Percentiles rank a stretch among this genome's conserved stretches.
These are phyloP conservation scores for Athripsodes cinereus DNA, from an alignment of 2,888 invertebrate species.

Conservation along the genomic window DNA sequence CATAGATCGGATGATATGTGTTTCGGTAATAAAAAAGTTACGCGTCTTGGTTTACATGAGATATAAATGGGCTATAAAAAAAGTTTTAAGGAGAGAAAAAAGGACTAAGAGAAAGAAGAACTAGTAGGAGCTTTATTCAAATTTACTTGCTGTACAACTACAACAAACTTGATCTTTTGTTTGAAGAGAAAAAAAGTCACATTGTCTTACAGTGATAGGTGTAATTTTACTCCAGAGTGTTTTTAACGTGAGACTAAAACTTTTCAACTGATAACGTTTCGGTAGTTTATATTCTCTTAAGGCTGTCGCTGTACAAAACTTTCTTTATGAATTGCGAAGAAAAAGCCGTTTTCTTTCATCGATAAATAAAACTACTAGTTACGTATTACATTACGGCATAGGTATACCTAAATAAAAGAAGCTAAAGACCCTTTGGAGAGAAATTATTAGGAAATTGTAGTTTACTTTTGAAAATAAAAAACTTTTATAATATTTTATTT, in stretches of 20 bases:
- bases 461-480: too few species aligned
- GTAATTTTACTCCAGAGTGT: slow-evolving; percentile 1
- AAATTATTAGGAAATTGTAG: slow-evolving; percentile 2
- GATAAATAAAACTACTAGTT: neutral
- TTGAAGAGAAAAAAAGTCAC: neutral
- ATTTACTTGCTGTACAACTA: neutral
- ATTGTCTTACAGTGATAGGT: neutral
- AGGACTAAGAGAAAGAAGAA: neutral
- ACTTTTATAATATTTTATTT: too few species aligned
- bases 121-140: neutral
- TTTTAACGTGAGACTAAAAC: neutral
- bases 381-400: neutral
- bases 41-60: too few species aligned
- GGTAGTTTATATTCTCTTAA: neutral
- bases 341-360: neutral
- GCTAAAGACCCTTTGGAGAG: neutral
- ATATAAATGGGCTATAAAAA: neutral
- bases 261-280: neutral
- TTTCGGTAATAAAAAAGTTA: too few species aligned
- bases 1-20: too few species aligned
- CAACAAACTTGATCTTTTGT: neutral
- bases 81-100: neutral
- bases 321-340: neutral
- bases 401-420: neutral
- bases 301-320: neutral